Conservation (phyloP, 92 coral and sea anemone species). For the Porites evermanni region DNA sequence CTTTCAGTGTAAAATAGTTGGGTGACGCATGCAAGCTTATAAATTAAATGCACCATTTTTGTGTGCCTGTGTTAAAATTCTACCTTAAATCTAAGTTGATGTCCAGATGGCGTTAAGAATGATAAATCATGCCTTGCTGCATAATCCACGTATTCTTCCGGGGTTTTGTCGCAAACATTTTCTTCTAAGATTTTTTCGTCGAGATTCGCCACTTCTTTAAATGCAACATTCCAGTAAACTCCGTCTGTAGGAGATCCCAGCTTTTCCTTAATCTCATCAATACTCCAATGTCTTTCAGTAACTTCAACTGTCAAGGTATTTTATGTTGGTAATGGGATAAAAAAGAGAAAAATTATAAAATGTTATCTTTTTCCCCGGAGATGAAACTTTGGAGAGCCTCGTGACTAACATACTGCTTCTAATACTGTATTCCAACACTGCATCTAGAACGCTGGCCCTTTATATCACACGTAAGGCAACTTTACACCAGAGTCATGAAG, state of each 20-base stretch:
- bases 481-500: too few relatives aligned
- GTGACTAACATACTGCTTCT: too few relatives aligned
- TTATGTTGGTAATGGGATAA: too few relatives aligned
- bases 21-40: too few relatives aligned
- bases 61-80: background rate
- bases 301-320: background rate
- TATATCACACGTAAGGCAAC: too few relatives aligned
- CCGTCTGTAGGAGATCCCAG: background rate
- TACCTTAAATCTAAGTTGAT: background rate
- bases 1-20: too few relatives aligned
- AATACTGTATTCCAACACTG: too few relatives aligned
- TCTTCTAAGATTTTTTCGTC: conserved; percentile 1
- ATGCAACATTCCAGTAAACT: background rate
- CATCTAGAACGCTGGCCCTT: too few relatives aligned
- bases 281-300: background rate
- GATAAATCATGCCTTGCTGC: conserved; percentile 12
- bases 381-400: too few relatives aligned
- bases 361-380: too few relatives aligned
- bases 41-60: background rate
- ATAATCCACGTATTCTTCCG: background rate
- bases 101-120: background rate
- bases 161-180: background rate
- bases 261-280: conserved; percentile 6
- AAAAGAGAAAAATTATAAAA: too few relatives aligned
- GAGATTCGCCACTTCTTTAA: conserved; percentile 1